Evolutionary conservation across 2,113 vertebrate genomes (phyloP).

Genomic region (Zosterops borbonicus): DNA sequence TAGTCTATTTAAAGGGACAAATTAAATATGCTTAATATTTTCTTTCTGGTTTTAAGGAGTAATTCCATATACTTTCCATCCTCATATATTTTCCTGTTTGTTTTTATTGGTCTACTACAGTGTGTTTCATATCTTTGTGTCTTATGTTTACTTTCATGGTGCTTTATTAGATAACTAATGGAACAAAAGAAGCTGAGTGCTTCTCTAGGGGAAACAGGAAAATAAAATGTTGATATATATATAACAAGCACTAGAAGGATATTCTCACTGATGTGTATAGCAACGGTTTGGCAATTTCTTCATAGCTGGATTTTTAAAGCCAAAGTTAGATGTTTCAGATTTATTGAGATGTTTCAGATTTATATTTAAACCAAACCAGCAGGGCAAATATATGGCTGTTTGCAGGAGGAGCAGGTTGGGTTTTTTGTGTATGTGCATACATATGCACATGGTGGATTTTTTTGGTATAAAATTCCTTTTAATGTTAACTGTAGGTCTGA

Average conservation of each 20-base stretch:
- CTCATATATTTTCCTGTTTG: neutral
- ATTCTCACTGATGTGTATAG: neutral
- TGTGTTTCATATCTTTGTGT: neutral
- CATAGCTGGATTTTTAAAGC: neutral
- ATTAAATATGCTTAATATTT: neutral
- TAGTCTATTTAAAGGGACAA: neutral
- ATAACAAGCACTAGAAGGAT: neutral
- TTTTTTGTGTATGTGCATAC: rapidly evolving
- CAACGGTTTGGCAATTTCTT: neutral
- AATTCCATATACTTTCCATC: neutral
- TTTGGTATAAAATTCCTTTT: neutral
- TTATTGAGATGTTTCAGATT: neutral
- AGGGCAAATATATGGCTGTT: neutral
- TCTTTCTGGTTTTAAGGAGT: neutral
- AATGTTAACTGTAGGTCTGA: neutral
- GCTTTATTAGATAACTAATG: neutral
- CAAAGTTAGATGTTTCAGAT: neutral
- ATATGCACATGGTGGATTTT: neutral
- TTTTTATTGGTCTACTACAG: neutral
- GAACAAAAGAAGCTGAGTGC: neutral
- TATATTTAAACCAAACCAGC: neutral
- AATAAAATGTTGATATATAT: neutral
- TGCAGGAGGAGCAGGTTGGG: neutral
- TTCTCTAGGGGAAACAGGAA: neutral
- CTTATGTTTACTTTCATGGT: neutral